Evolutionary conservation across 2,797 vertebrate species (phyloP).

Genomic region (Chiloscyllium punctatum): DNA sequence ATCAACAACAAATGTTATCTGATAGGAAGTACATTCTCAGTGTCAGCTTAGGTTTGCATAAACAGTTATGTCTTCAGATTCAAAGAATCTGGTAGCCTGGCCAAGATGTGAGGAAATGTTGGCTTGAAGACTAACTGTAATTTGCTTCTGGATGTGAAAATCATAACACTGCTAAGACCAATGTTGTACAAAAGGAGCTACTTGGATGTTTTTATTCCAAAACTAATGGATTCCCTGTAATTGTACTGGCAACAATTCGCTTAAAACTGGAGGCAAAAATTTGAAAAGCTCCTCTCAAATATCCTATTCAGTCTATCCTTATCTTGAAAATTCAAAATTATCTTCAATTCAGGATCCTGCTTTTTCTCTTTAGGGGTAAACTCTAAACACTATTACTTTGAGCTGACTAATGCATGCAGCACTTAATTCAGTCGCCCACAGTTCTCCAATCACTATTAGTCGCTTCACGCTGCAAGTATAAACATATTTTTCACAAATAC

Average conservation of each 20-base stretch:
- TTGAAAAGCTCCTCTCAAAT: neutral
- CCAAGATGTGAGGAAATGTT: neutral
- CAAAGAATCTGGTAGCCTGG: neutral
- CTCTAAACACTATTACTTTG: neutral
- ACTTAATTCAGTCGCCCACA: neutral
- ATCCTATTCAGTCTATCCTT: neutral
- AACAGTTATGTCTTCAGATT: neutral
- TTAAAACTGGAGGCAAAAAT: slow-evolving; percentile 8
- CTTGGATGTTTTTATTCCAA: neutral
- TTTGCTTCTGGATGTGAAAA: neutral
- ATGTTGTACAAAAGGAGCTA: neutral
- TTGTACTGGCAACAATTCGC: neutral
- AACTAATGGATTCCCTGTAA: neutral
- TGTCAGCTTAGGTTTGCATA: neutral
- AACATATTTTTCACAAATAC: neutral
- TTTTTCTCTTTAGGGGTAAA: slow-evolving; percentile 8
- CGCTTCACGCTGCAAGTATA: neutral
- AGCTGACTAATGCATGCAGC: neutral
- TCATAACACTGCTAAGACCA: neutral
- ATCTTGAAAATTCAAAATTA: neutral
- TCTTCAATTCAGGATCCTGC: neutral
- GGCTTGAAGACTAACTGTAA: neutral
- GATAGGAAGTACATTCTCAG: neutral
- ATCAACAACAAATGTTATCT: neutral
- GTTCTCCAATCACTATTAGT: neutral